Conservation (phyloP, 2,797 vertebrate species). For the Pyrocephalus nanus region DNA sequence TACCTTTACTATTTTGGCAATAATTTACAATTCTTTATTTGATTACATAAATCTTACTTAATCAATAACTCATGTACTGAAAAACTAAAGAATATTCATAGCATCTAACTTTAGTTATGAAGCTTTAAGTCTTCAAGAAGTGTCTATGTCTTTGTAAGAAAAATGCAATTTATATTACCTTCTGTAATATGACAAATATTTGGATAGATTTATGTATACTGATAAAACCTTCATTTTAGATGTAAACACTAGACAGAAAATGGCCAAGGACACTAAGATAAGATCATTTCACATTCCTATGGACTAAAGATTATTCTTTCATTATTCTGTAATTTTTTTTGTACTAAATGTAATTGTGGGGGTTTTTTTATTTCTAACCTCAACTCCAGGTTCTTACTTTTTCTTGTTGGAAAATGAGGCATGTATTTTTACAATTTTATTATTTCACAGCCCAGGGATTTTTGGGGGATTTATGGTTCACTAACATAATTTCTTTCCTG, state of each 20-base stretch:
- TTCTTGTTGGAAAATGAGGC: background rate
- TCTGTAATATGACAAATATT: background rate
- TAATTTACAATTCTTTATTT: background rate
- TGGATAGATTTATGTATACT: background rate
- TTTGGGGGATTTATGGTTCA: background rate
- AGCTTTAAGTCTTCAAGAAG: background rate
- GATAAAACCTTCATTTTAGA: background rate
- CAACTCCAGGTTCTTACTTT: background rate
- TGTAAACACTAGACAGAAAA: background rate
- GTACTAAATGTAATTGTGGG: background rate
- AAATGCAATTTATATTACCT: background rate
- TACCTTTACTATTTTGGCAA: background rate
- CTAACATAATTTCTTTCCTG: background rate
- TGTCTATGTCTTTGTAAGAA: background rate
- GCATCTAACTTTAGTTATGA: background rate
- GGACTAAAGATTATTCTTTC: background rate
- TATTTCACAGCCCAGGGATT: background rate
- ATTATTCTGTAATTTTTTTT: slow-evolving; percentile 7
- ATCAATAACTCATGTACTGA: background rate
- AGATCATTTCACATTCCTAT: background rate
- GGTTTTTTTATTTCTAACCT: background rate
- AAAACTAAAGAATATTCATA: background rate
- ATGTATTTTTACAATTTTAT: background rate
- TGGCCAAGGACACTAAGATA: background rate
- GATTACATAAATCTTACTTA: background rate